Base-by-base conservation (phyloP, 2,797 vertebrate species). In the Pygocentrus nattereri region DNA sequence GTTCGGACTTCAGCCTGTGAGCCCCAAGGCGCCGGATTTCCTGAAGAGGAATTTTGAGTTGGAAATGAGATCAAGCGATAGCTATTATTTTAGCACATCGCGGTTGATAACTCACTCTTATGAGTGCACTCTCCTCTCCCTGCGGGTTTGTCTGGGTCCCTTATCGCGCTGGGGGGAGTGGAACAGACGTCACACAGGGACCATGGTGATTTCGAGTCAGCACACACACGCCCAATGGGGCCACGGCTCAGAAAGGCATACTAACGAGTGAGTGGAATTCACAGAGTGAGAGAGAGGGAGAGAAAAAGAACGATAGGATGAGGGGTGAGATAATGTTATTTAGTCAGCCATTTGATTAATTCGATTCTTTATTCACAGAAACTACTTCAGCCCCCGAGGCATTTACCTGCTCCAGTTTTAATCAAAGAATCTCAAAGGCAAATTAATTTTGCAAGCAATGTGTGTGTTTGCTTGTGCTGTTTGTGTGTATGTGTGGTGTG, bases 141-240 rank as follows among this genome's bases (percentile, higher is more conserved):
- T 41, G 74, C 85, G 87, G 92, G 90, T 87, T 76, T 85, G 74
- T 85, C 75, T 56, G 84, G 89, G 88, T 87, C 85, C 79, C 64
- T 89, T 64, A 82, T 87, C 79, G 54, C 79, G 71, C 72, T 34
- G 31, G 25, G 73, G 81, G 87, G 76, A 81, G 74, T 80, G 84
- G 84, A 90, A 85, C 87, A 88, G 83, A 71, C 67, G 80, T 86
- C 80, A 84, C 71, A 49, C 82, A 74, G 86, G 85, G 85, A 87
- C 64, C 31, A 72, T 62, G 65, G 74, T 31, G 50, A 74, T 16
- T 50, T 80, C 44, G 68, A 85, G 74, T 80, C 79, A 34, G 79
- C 16, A n/a, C 62, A 80, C 15, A 79, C 11, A 38, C 64, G 4
- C 69, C 76, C 75, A 75, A 72, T 72, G 59, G 68, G 81, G 61